Evolutionary conservation across 2,888 invertebrate genomes (phyloP).

Genomic region (Calliscelio sp.): DNA sequence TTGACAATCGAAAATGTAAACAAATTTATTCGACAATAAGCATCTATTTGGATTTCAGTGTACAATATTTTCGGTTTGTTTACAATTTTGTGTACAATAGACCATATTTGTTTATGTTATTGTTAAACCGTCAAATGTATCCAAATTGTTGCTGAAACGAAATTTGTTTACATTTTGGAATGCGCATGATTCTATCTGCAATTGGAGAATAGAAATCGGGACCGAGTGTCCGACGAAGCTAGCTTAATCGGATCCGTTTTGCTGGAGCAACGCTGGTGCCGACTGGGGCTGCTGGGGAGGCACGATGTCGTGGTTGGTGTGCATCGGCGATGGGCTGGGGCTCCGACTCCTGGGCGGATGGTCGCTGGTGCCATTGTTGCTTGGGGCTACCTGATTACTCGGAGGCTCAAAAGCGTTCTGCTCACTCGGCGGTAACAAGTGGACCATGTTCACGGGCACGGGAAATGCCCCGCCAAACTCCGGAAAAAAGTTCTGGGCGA

Average conservation of each 20-base stretch:
- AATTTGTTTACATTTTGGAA: too few species aligned
- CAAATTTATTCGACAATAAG: too few species aligned
- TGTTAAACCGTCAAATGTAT: too few species aligned
- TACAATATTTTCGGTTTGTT: too few species aligned
- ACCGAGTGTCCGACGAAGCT: neutral
- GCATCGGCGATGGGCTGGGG: constrained; percentile 83
- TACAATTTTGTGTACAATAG: too few species aligned
- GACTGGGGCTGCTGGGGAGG: constrained; percentile 88
- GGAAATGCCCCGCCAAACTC: constrained; percentile 93
- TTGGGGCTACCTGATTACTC: constrained; percentile 84
- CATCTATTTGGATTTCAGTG: too few species aligned
- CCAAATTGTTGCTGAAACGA: too few species aligned
- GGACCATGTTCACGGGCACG: constrained; percentile 94
- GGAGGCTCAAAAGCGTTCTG: constrained; percentile 87
- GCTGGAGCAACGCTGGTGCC: constrained; percentile 90
- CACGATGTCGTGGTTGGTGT: constrained; percentile 78
- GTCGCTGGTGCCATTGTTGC: constrained; percentile 83
- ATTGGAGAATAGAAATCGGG: too few species aligned
- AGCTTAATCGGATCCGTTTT: constrained; percentile 92
- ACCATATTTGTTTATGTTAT: too few species aligned
- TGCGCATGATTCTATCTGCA: too few species aligned
- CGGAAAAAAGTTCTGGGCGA: constrained; percentile 93
- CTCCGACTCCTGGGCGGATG: constrained; percentile 70
- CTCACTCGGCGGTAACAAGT: constrained; percentile 92
- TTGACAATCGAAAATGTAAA: too few species aligned